Evolutionary conservation across 1,140 invertebrate species (phyloP).

Genomic region (Cotesia glomerata): DNA sequence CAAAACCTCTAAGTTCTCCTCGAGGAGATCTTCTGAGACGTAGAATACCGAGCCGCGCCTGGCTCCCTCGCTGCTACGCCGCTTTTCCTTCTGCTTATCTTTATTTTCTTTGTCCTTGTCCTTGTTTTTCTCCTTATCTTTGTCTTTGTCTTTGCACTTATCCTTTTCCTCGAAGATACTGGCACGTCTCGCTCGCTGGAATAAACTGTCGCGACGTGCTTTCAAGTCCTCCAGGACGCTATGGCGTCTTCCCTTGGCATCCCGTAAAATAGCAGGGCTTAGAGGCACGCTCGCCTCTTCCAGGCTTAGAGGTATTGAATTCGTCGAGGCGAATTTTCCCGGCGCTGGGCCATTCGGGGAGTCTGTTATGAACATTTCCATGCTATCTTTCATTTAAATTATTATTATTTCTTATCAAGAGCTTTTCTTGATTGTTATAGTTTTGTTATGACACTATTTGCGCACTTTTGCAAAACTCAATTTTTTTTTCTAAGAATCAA

Average conservation of each 20-base stretch:
- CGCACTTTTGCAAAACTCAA: no score
- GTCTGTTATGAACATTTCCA: constrained; percentile 56
- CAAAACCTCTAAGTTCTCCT: constrained; percentile 55
- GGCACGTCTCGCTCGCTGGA: constrained; percentile 50
- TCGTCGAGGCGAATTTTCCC: constrained; percentile 56
- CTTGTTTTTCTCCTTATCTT: no score
- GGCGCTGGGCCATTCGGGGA: constrained; percentile 40
- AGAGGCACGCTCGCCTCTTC: constrained; percentile 38
- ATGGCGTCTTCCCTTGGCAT: constrained; percentile 42
- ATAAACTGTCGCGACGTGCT: constrained; percentile 53
- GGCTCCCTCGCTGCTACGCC: constrained; percentile 40
- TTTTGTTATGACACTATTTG: no score
- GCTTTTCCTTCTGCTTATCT: constrained; percentile 38
- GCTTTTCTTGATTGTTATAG: no score
- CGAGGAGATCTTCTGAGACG: constrained; percentile 51
- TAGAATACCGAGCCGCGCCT: constrained; percentile 49
- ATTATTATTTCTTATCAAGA: no score
- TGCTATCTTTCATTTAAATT: constrained; percentile 47
- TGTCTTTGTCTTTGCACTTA: no score
- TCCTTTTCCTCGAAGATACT: constrained; percentile 54
- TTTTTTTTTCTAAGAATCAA: no score
- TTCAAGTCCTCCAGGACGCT: constrained; percentile 58
- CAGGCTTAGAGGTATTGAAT: constrained; percentile 58
- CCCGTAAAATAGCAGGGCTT: constrained; percentile 18
- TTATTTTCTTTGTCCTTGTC: constrained; percentile 38